Evolutionary conservation across 2,888 invertebrate species (phyloP), one percentile per base, ranked within the genome.

Genomic region (Heteromyza rotundicornis): DNA sequence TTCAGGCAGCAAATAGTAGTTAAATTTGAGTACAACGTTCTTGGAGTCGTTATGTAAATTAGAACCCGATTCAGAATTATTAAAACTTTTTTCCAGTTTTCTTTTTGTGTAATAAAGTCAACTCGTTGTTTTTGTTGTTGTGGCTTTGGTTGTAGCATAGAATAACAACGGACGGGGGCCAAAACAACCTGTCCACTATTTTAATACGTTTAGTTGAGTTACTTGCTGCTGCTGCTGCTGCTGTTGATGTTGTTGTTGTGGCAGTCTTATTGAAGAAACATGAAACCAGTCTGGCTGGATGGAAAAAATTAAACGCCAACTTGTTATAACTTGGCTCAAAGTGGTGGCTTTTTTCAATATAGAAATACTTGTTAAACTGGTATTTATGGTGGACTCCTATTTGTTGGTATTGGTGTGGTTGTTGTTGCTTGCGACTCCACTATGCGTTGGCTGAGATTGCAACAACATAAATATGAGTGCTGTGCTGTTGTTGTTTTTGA

Each of bases 391-490:
- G 3, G 5, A 10, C 40, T 40, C 40, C 16, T 40, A n/a, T 40
- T 27, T 7, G 3, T 40, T 40, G 7, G 14, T 17, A 5, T 32
- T 27, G 27, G 24, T 32, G 27, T 52, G 24, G 17, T 2, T 53
- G 27, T 20, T 52, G 23, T 52, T 27, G 17, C n/a, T 10, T 20
- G 19, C 16, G 23, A 22, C 20, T 22, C 19, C 20, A 51, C 20
- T 53, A 53, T 53, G 52, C 52, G 52, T 53, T 53, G 52, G 52
- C 17, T 32, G 52, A 12, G 52, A 51, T 51, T 53, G 52, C 52
- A 53, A 17, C 17, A n/a, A 32, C 0, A 53, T n/a, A 53, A 16
- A 23, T 14, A 51, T 51, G 51, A 12, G 32, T 20, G 22, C 14
- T 32, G 17, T 17, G 32, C n/a, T 53, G 52, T 53, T 53, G 27